Percentiles rank a stretch among this genome's conserved stretches.
Evolutionary conservation across 2,797 vertebrate genomes (phyloP).

Genomic region (Pachyuromys duprasi): DNA sequence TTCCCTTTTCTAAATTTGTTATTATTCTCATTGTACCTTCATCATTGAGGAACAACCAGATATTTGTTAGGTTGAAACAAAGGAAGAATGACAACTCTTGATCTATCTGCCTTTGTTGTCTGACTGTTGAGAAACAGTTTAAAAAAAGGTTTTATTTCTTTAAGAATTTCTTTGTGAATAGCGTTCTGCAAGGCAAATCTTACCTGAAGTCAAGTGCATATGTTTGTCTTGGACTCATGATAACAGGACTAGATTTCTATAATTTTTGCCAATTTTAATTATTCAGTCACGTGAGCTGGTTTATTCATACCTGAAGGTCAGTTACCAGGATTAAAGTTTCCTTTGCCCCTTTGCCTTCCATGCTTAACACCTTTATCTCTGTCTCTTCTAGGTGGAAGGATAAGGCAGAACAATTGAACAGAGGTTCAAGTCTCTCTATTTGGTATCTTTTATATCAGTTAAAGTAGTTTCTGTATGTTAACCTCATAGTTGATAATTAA

Average conservation of each 20-base stretch:
- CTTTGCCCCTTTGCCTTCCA: neutral
- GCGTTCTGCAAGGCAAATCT: neutral
- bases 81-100: neutral
- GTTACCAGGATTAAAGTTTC: neutral
- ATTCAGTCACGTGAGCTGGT: neutral
- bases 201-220: conserved; percentile 7
- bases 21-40: neutral
- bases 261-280: conserved; percentile 31
- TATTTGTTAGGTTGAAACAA: neutral
- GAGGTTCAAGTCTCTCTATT: neutral
- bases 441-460: neutral
- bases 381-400: neutral
- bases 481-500: neutral
- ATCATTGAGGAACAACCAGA: neutral
- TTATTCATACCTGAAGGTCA: neutral
- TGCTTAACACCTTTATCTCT: conserved; percentile 1
- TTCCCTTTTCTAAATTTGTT: neutral
- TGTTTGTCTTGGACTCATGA: neutral
- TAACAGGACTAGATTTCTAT: conserved; percentile 1
- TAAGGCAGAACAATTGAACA: neutral
- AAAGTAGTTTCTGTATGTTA: neutral
- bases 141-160: neutral
- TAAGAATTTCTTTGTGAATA: neutral
- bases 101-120: neutral
- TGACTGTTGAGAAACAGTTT: neutral